phyloP scores from a whole-genome alignment of 1,140 invertebrate species.

The Myzus persicae region DNA sequence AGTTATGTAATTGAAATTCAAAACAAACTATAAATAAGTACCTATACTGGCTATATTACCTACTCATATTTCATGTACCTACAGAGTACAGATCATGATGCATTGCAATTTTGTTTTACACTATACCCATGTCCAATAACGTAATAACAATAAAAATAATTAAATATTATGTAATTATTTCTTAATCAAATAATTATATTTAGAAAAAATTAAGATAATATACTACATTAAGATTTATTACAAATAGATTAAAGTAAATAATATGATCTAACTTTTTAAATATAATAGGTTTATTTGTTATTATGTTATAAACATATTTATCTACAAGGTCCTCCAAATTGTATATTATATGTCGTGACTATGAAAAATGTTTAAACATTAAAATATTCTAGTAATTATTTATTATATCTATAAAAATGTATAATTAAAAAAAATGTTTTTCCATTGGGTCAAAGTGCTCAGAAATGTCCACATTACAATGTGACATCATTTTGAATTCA shows the following conservation, averaged over 20 bases:
- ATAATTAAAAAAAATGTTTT: slow-evolving; percentile 4
- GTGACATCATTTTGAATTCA: neutral
- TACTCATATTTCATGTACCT: neutral
- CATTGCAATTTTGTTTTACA: neutral
- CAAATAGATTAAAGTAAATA: neutral
- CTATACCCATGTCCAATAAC: neutral
- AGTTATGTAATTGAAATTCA: neutral
- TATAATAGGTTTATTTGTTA: neutral
- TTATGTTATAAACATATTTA: neutral
- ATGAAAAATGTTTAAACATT: neutral
- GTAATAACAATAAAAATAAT: neutral
- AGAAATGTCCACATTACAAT: neutral
- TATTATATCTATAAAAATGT: neutral
- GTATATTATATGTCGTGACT: neutral
- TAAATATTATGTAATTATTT: neutral
- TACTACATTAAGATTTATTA: neutral
- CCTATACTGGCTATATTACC: too few species aligned
- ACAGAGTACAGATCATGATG: neutral
- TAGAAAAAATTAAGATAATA: slow-evolving; percentile 13
- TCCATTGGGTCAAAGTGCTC: neutral
- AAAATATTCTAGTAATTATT: neutral
- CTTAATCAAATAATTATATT: neutral
- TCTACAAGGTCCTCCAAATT: neutral
- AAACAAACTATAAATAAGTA: neutral
- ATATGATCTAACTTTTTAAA: neutral